Evolutionary conservation across 2,888 invertebrate genomes (phyloP), one percentile per base, ranked within the genome.

Genomic region (Azorinus chamasolen): DNA sequence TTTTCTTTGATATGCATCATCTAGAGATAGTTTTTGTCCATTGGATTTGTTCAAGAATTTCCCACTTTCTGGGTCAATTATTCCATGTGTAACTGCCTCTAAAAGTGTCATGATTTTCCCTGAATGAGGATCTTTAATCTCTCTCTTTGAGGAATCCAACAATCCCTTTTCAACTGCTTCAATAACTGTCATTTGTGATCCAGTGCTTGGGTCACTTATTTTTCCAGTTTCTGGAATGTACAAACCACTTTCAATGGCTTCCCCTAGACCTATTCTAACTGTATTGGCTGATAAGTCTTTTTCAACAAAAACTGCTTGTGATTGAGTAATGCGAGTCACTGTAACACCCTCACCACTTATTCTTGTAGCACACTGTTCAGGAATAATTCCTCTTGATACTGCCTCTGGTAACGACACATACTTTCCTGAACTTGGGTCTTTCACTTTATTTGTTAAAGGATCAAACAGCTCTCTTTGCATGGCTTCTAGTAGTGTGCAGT

Each of bases 391-490:
- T 39, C 84, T 81, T 22, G 79, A 61, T 14, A 88, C 84, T 43
- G 92, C 91, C 61, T 90, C 87, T 32, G 93, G 92, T 22, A 93
- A 83, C 39, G 96, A 87, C 61, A 97, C 95, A 87, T 95, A 95
- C 73, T 95, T 95, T 51, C 96, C 96, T 0, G 96, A 96, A 85
- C 95, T 95, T 0, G 95, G 97, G 94, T 98, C 96, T 43, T 96
- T 93, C 90, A 98, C 84, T 24, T 95, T 91, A 95, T 96, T 90
- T 92, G 96, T 96, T 92, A 97, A 97, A 1, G 98, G 97, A 90
- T 98, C 97, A 93, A 96, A 96, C 59, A 98, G 95, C 91, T 98
- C 97, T 89, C 96, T 95, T 92, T 97, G 97, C 89, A 99, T 98
- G 27, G 97, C 98, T 94, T 98, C 97, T 80, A 98, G 93, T 80